Evolutionary conservation across 2,113 vertebrate species (phyloP).

Genomic region (Asarcornis scutulata): DNA sequence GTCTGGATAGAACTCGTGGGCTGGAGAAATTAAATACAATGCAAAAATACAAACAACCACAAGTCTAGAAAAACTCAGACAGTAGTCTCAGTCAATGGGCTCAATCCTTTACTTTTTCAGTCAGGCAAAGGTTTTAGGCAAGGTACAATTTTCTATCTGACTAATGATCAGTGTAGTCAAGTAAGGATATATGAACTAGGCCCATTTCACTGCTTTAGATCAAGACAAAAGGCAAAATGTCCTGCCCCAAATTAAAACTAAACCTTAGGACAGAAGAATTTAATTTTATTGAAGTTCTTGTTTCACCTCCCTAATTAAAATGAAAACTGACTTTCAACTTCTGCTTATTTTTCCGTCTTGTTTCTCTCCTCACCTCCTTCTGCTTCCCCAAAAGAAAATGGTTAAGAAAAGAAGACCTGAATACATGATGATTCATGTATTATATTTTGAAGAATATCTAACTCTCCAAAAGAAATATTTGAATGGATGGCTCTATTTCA

Average conservation of each 20-base stretch:
- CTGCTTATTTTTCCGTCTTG: background rate
- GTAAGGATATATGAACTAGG: background rate
- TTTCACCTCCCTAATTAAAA: background rate
- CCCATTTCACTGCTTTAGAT: background rate
- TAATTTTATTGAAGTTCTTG: background rate
- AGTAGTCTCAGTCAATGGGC: background rate
- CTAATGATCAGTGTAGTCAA: background rate
- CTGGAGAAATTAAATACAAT: background rate
- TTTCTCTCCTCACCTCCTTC: background rate
- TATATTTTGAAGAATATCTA: background rate
- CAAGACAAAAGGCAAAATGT: background rate
- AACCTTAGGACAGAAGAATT: background rate
- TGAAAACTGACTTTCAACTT: background rate
- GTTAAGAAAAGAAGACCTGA: background rate
- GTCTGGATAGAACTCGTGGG: background rate
- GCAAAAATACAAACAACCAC: background rate
- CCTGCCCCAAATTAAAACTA: fast-evolving
- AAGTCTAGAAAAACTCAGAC: background rate
- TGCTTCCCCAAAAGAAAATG: background rate
- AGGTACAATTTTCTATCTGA: background rate
- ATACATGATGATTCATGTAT: background rate
- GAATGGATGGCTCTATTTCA: background rate
- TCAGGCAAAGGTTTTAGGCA: background rate
- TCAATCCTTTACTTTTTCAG: background rate
- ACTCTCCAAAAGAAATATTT: background rate